Evolutionary conservation across 2,888 invertebrate species (phyloP).

Genomic region (Stenoptilia bipunctidactyla): DNA sequence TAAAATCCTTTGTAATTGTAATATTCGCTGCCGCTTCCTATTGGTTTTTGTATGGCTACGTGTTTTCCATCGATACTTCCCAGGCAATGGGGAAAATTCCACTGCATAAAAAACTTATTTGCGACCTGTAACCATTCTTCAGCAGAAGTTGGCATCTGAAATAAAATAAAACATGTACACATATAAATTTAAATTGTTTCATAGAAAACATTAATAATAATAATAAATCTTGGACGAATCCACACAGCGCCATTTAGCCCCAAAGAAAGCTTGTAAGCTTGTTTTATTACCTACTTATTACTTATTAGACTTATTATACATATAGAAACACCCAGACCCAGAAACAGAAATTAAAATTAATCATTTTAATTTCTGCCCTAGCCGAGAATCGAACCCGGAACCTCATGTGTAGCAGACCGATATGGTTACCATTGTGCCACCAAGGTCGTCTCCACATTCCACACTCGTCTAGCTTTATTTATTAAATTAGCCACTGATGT

Average conservation of each 20-base stretch:
- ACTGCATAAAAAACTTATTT: slow-evolving; percentile 11
- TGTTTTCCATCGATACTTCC: slow-evolving; percentile 14
- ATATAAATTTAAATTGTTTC: too few species aligned
- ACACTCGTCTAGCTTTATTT: slow-evolving; percentile 1
- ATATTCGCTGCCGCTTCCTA: slow-evolving; percentile 12
- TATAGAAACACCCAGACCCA: too few species aligned
- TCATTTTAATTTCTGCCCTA: too few species aligned
- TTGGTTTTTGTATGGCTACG: slow-evolving; percentile 13
- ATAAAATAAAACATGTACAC: slow-evolving; percentile 4
- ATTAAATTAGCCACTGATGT: slow-evolving; percentile 3
- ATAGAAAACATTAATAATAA: too few species aligned
- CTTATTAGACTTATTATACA: too few species aligned
- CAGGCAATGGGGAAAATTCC: slow-evolving; percentile 14
- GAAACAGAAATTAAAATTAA: too few species aligned
- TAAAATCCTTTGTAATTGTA: slow-evolving; percentile 15
- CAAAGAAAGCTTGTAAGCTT: too few species aligned
- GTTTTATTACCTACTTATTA: too few species aligned
- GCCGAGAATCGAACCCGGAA: too few species aligned
- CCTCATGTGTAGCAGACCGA: too few species aligned
- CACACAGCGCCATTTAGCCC: too few species aligned
- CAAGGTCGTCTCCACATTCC: neutral
- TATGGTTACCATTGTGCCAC: neutral
- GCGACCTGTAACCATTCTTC: slow-evolving; percentile 14
- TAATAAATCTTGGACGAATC: too few species aligned
- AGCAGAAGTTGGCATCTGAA: slow-evolving; percentile 14